Base-by-base conservation (phyloP, 1,140 invertebrate genomes). In the Ephestia elutella region DNA sequence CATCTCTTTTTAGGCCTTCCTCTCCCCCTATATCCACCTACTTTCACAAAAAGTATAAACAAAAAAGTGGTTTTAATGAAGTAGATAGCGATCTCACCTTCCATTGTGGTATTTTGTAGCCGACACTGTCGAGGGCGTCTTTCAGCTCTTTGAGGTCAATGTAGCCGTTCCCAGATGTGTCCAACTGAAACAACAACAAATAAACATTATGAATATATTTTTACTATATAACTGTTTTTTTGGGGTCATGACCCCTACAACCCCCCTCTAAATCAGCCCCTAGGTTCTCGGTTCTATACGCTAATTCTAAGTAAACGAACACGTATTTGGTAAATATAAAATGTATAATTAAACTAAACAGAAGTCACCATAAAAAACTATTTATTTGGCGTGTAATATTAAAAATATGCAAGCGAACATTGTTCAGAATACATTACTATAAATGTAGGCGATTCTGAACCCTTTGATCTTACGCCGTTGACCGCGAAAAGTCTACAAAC, bases 21-120 rank as follows among this genome's bases (percentile, higher is more conserved):
- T 15, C 13, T 5, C 38, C 2, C 38, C n/a, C 2, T 15, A 15
- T 15, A 3, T 44, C 15, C 9, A 1, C 8, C 4, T 8, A 32
- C 1, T 7, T 32, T 32, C 4, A 32, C 9, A 10, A 32, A 44
- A 44, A 44, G 38, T n/a, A 1, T 4, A n/a, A 44, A 8, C n/a
- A n/a, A n/a, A n/a, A n/a, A n/a, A n/a, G n/a, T n/a, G n/a, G n/a
- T n/a, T n/a, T n/a, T 17, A 15, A 44, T 44, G n/a, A 44, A 44
- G 15, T 11, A 8, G 38, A 44, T 44, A 44, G 38, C n/a, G 15
- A 17, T 49, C 72, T 73, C 59, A 90, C 89, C 90, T 96, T 92
- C 92, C 96, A 99, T 55, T 95, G 95, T 30, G 97, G 96, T 67
- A 99, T 91, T 90, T 98, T 98, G 82, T 98, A 95, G 17, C 97